Conservation (phyloP, 2,888 invertebrate genomes). For the Celastrina argiolus region DNA sequence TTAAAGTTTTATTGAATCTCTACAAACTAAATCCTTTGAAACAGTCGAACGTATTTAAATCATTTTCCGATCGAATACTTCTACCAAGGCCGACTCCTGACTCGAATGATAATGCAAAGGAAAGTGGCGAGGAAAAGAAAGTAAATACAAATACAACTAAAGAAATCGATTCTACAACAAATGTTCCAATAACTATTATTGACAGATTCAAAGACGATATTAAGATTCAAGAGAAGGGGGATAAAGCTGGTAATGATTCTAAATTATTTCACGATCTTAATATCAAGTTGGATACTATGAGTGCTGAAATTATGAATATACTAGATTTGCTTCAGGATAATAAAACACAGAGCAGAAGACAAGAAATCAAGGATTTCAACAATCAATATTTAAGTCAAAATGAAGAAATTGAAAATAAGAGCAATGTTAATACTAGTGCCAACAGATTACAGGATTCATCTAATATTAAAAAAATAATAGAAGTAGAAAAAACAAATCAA, state of each 20-base stretch:
- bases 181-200: neutral
- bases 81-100: constrained; percentile 39
- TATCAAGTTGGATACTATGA: neutral
- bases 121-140: constrained; percentile 46
- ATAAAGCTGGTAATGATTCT: neutral
- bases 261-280: neutral
- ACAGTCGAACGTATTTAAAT: constrained; percentile 50
- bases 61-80: constrained; percentile 49
- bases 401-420: neutral
- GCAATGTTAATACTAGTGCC: neutral
- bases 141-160: constrained; percentile 29
- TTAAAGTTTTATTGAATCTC: constrained; percentile 51
- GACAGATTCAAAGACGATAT: constrained; percentile 23
- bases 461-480: neutral
- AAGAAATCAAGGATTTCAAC: neutral
- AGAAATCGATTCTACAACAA: neutral
- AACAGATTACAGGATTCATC: neutral
- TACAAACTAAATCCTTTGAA: constrained; percentile 60
- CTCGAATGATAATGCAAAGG: constrained; percentile 49
- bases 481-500: neutral
- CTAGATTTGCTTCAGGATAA: neutral
- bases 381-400: neutral
- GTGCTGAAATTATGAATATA: neutral
- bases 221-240: neutral
- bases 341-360: neutral